These are phyloP conservation scores for Marronus borbonicus DNA, from an alignment of 2,888 invertebrate species.

Conservation along the genomic window DNA sequence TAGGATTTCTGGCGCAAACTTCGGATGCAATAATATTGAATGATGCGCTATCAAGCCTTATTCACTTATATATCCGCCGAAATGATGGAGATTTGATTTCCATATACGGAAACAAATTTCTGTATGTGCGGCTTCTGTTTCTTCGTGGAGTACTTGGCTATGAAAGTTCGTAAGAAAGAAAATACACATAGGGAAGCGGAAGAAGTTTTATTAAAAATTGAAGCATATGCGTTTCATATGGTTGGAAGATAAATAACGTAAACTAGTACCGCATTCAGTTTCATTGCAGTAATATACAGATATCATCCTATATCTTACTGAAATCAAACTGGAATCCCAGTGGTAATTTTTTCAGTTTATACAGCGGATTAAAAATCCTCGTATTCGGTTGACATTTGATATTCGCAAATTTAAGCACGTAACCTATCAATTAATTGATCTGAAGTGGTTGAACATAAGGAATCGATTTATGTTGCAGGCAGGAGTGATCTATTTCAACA, in stretches of 20 bases:
- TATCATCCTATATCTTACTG: no score
- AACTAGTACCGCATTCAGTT: background rate
- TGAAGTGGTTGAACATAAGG: no score
- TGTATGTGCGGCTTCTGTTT: background rate
- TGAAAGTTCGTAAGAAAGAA: background rate
- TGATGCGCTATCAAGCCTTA: slow-evolving; percentile 16
- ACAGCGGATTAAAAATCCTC: no score
- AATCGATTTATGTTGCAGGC: no score
- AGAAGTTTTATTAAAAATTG: slow-evolving; percentile 7
- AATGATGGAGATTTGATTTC: slow-evolving; percentile 15
- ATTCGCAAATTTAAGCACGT: no score
- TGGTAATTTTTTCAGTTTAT: no score
- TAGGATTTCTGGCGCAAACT: slow-evolving; percentile 26
- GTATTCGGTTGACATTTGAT: no score
- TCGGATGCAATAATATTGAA: slow-evolving; percentile 37
- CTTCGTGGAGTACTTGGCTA: background rate
- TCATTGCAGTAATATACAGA: background rate
- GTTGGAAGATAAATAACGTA: background rate
- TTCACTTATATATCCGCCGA: slow-evolving; percentile 5
- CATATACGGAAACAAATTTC: background rate
- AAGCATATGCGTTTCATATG: background rate
- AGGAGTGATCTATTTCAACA: no score
- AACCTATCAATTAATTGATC: no score
- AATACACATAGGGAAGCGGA: background rate
- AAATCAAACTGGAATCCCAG: no score